These are phyloP conservation scores for Psilanteris sp. DNA, from an alignment of 1,140 invertebrate genomes.

Conservation along the genomic window DNA sequence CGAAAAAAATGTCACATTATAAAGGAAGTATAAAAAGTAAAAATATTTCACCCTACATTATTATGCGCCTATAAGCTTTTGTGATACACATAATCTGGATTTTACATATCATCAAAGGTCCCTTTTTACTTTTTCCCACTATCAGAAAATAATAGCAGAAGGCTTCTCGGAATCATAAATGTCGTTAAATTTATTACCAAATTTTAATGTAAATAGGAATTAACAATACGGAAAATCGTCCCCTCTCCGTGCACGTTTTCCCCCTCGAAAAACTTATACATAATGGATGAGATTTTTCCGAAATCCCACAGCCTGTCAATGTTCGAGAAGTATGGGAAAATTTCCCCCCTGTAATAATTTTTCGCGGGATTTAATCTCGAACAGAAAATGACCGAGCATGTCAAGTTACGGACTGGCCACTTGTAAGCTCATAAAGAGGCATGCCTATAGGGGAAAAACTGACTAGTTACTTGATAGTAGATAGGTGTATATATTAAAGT, in stretches of 20 bases:
- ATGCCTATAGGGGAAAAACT: conserved; percentile 44
- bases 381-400: conserved; percentile 50
- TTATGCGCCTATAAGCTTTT: conserved; percentile 1
- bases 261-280: conserved; percentile 24
- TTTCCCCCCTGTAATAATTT: conserved; percentile 47
- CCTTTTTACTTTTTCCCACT: conserved; percentile 17
- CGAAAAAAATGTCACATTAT: too few species aligned
- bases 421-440: conserved; percentile 49
- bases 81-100: conserved; percentile 1
- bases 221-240: conserved; percentile 47
- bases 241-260: conserved; percentile 1
- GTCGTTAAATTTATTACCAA: conserved; percentile 19
- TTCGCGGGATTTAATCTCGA: conserved; percentile 48
- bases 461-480: conserved; percentile 30
- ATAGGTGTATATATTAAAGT: conserved; percentile 30
- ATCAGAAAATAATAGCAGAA: conserved; percentile 31
- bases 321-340: conserved; percentile 33
- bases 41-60: neutral
- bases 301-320: conserved; percentile 40
- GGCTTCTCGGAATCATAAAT: conserved; percentile 13
- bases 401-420: conserved; percentile 41
- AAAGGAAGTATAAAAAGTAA: too few species aligned
- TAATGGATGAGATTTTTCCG: conserved; percentile 43
- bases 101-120: conserved; percentile 19
- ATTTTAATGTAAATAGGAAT: conserved; percentile 43